These are phyloP conservation scores for Chydorus sphaericus DNA, from an alignment of 2,888 invertebrate genomes.

Conservation along the genomic window DNA sequence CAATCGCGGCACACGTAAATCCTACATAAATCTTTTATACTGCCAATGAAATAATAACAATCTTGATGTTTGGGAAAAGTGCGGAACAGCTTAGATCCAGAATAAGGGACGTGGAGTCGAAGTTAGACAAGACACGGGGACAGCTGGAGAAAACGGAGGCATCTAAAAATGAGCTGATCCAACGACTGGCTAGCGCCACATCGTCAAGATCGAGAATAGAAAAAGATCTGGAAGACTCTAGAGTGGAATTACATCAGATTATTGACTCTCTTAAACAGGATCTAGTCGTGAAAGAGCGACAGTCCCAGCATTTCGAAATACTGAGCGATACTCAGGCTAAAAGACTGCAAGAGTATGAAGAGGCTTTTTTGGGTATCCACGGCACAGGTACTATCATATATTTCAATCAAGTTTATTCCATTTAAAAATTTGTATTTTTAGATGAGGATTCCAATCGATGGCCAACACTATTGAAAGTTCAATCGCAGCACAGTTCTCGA, in stretches of 20 bases:
- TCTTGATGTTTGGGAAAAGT: not conserved
- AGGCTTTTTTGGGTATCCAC: not conserved
- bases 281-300: not conserved
- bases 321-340: not conserved
- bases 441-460: not conserved
- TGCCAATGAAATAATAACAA: too few species aligned
- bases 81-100: not conserved
- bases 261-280: not conserved
- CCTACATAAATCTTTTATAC: not conserved
- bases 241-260: not conserved
- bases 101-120: not conserved
- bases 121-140: not conserved
- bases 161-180: not conserved
- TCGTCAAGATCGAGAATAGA: not conserved
- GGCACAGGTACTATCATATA: not conserved
- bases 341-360: not conserved
- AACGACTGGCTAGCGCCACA: not conserved
- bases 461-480: conserved; percentile 2
- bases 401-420: too few species aligned
- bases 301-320: not conserved
- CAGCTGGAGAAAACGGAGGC: not conserved
- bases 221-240: not conserved
- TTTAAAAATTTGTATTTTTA: too few species aligned
- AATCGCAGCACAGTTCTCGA: not conserved
- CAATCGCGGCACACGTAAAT: not conserved